Evolutionary conservation across 92 coral and sea anemone species (phyloP), one percentile per base, ranked within the genome.

Genomic region (Siderastrea siderea): DNA sequence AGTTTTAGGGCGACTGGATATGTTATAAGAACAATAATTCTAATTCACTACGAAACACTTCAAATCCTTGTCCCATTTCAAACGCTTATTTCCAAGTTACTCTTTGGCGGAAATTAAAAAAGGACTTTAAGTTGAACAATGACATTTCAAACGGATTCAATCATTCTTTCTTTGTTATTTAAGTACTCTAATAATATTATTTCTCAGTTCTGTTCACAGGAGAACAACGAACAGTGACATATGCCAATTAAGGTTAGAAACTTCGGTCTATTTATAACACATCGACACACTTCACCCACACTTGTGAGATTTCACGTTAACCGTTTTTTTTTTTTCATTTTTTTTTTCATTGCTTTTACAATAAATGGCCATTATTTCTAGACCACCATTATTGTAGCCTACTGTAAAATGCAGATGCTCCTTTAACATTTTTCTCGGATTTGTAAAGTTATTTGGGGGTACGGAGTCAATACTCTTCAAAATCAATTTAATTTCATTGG

Each of bases 71-170:
- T 10, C 47, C 52, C 15, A 8, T 2, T n/a, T 46, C 16, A 64
- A 47, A 61, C 47, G 38, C 63, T 64, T 49, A n/a, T 46, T 47
- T 61, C 55, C 44, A 78, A 78, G 38, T 49, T 47, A 11, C 71
- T 48, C 48, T 63, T 2, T 38, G 47, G 75, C 55, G 75, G 75
- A 71, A 47, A 63, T 48, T 48, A 77, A 77, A 60, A 60, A 59
- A 44, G 26, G 45, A 14, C 38, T 75, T 14, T 7, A 55, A 53
- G 46, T 16, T 54, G 52, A 43, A 43, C 11, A 3, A 59, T 17
- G 58, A 55, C 68, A 44, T 4, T 13, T 46, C 47, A 12, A 68
- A 68, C 5, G 14, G 68, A 57, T 5, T 75, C 38, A 2, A 77
- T 59, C 6, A 59, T 10, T 55, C 47, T 1, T 4, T n/a, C 17